Conservation (phyloP, 2,113 vertebrate species). For the Ptilonorhynchus violaceus region DNA sequence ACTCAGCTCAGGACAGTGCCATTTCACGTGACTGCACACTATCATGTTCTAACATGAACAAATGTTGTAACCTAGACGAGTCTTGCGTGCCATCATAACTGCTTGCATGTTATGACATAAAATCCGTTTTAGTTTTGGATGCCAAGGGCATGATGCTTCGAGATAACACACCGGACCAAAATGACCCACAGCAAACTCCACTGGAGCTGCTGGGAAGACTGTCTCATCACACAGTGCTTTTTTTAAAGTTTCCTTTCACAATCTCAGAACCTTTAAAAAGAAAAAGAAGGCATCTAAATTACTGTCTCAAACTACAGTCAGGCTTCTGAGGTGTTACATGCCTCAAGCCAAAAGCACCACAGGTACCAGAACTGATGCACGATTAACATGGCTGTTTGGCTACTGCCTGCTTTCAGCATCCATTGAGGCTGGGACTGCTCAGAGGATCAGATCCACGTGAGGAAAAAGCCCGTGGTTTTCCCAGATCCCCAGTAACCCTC, state of each 20-base stretch:
- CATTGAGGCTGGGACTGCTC: neutral
- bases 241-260: neutral
- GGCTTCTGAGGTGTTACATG: neutral
- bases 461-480: fast-evolving
- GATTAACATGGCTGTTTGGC: neutral
- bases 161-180: neutral
- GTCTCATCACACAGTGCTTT: neutral
- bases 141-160: neutral
- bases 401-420: neutral
- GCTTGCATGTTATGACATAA: constrained; percentile 5
- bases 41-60: neutral
- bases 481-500: neutral
- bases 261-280: neutral
- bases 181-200: neutral
- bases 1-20: neutral
- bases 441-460: neutral
- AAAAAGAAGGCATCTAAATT: neutral
- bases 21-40: neutral
- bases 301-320: neutral
- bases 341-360: neutral
- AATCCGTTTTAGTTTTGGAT: neutral
- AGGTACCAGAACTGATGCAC: neutral
- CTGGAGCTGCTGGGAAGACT: neutral
- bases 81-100: neutral
- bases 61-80: neutral